Evolutionary conservation across 2,797 vertebrate species (phyloP).

Genomic region (Apogon talboti): DNA sequence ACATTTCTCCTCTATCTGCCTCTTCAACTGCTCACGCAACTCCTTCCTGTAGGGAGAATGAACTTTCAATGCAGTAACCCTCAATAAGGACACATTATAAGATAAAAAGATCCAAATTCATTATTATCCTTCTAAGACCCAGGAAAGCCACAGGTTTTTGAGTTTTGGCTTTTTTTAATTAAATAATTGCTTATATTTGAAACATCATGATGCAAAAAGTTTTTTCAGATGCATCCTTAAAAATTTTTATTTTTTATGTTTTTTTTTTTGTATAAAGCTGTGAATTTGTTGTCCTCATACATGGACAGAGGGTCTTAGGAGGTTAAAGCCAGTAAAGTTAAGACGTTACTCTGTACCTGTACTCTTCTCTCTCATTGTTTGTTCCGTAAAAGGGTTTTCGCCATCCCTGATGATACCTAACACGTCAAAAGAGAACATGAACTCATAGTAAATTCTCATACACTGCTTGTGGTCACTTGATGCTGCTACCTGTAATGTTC

Average conservation of each 20-base stretch:
- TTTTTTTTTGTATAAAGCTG: no score
- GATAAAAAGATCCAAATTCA: not conserved
- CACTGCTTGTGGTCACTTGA: not conserved
- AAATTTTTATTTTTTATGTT: no score
- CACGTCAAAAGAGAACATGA: slow-evolving; percentile 7
- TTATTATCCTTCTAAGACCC: no score
- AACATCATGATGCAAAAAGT: no score
- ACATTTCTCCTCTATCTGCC: slow-evolving; percentile 80
- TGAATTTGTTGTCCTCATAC: no score
- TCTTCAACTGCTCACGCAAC: slow-evolving; percentile 74
- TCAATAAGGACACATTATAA: not conserved
- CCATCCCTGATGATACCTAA: slow-evolving; percentile 82
- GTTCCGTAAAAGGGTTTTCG: slow-evolving; percentile 81
- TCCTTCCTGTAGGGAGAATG: slow-evolving; percentile 66
- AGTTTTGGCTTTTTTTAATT: no score
- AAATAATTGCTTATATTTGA: no score
- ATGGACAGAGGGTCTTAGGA: no score
- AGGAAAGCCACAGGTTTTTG: no score
- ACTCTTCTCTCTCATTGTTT: slow-evolving; percentile 79
- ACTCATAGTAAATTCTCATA: not conserved
- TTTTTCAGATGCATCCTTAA: no score
- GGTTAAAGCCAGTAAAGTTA: not conserved
- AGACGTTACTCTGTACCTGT: slow-evolving; percentile 67
- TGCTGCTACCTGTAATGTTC: slow-evolving; percentile 72
- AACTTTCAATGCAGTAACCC: not conserved